phyloP scores from a whole-genome alignment of 2,888 invertebrate genomes.

The Anaspis maculata region DNA sequence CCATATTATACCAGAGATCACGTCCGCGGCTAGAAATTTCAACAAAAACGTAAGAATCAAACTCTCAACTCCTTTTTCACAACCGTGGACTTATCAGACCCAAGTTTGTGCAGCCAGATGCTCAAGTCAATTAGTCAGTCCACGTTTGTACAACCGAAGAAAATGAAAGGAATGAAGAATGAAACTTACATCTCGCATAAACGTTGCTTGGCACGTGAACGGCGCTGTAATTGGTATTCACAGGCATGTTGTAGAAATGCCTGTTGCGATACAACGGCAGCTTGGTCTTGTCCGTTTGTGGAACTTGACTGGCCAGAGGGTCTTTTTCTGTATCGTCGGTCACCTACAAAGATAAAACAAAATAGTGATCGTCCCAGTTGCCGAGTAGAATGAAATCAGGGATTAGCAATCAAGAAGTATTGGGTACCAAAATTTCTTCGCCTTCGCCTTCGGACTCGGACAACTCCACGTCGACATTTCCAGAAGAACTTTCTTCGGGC shows the following conservation, averaged over 20 bases:
- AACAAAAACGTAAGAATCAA: neutral
- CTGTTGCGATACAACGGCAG: conserved; percentile 57
- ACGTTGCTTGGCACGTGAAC: conserved; percentile 96
- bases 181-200: conserved; percentile 76
- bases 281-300: conserved; percentile 47
- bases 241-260: conserved; percentile 70
- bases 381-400: neutral
- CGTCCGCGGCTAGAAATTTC: conserved; percentile 57
- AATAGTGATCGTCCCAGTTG: too few relatives aligned
- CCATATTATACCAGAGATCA: conserved; percentile 92
- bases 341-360: conserved; percentile 28
- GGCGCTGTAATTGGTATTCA: conserved; percentile 73
- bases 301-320: conserved; percentile 39
- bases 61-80: too few relatives aligned
- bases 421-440: too few relatives aligned
- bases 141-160: too few relatives aligned
- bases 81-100: too few relatives aligned
- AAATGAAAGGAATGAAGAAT: too few relatives aligned
- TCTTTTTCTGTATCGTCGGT: conserved; percentile 35
- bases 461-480: conserved; percentile 13
- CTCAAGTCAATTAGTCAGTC: too few relatives aligned
- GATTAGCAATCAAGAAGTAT: too few relatives aligned
- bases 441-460: conserved; percentile 19
- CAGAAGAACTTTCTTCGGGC: conserved; percentile 11
- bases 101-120: too few relatives aligned